These are phyloP conservation scores for Eupleurogrammus muticus DNA, from an alignment of 2,797 vertebrate genomes.

Conservation along the genomic window DNA sequence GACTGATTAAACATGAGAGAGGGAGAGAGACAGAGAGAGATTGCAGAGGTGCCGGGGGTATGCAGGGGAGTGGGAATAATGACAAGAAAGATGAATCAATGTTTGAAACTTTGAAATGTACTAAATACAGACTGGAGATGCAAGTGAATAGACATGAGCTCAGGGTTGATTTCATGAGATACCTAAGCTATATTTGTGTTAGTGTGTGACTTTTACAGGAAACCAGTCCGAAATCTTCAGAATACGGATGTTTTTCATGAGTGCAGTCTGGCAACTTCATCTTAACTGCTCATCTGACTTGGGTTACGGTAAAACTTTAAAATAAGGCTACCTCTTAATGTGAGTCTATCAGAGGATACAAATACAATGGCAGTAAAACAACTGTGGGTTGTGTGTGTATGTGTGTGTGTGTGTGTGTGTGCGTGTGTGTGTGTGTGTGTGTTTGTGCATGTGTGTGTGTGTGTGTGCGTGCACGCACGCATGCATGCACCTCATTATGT, in stretches of 20 bases:
- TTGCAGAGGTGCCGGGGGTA: constrained; percentile 37
- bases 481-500: background rate
- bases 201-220: background rate
- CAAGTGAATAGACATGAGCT: constrained; percentile 1
- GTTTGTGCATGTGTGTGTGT: constrained; percentile 1
- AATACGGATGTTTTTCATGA: background rate
- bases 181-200: background rate
- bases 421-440: no score
- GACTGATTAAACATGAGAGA: constrained; percentile 79
- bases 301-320: background rate
- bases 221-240: background rate
- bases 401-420: no score
- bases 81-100: constrained; percentile 48
- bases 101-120: constrained; percentile 48
- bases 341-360: constrained; percentile 6
- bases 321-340: background rate
- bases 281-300: background rate
- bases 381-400: background rate
- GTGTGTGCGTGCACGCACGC: no score
- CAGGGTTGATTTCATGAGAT: background rate
- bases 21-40: constrained; percentile 36
- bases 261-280: background rate
- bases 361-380: background rate
- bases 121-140: constrained; percentile 37
- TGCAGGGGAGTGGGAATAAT: constrained; percentile 28